Conservation (phyloP, 2,888 invertebrate species). For the Sphaerophoria taeniata region DNA sequence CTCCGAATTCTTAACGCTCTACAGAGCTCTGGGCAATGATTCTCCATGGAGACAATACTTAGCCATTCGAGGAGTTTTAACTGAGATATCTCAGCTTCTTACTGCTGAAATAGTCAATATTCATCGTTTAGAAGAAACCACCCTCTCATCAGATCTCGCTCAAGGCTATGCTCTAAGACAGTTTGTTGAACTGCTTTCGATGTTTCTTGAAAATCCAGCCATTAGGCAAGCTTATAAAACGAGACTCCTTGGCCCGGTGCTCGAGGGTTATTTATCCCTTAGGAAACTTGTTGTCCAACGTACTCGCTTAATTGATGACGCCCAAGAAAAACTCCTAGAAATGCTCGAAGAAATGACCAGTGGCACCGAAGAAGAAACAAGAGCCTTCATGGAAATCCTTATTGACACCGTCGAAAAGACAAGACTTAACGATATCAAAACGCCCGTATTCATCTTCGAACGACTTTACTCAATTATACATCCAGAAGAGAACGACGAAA, state of each 20-base stretch:
- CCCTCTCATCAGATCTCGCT: constrained; percentile 95
- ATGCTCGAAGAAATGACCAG: constrained; percentile 97
- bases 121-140: constrained; percentile 95
- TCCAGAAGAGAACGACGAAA: constrained; percentile 98
- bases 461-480: constrained; percentile 98
- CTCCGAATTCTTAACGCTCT: constrained; percentile 94
- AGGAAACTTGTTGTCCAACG: constrained; percentile 96
- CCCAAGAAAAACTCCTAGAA: constrained; percentile 96
- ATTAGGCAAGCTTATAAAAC: constrained; percentile 96
- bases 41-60: constrained; percentile 97
- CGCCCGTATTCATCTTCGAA: constrained; percentile 99
- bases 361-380: constrained; percentile 97
- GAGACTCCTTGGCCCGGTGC: constrained; percentile 87
- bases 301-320: constrained; percentile 97
- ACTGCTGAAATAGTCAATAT: constrained; percentile 94
- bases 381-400: constrained; percentile 98
- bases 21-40: constrained; percentile 92
- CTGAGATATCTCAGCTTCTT: constrained; percentile 92
- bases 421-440: constrained; percentile 95
- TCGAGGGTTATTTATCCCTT: constrained; percentile 96
- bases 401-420: constrained; percentile 97
- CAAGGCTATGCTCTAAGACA: constrained; percentile 97
- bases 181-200: constrained; percentile 93
- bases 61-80: constrained; percentile 92
- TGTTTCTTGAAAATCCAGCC: constrained; percentile 93